These are phyloP conservation scores for Cyphomyrus plagiostoma DNA, from an alignment of 2,113 vertebrate genomes.

Conservation along the genomic window DNA sequence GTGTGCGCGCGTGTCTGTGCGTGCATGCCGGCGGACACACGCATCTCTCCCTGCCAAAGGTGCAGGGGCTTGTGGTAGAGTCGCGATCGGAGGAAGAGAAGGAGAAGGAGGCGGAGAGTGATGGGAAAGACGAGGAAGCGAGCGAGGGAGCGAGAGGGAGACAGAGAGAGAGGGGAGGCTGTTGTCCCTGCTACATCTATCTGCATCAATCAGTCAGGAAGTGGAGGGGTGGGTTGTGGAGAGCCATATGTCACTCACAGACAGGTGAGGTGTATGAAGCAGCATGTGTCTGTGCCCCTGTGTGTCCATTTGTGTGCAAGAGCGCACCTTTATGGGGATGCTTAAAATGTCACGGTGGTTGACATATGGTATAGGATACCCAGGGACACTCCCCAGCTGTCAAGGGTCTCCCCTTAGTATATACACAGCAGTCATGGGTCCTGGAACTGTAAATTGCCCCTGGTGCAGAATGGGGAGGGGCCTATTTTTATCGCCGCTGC, in stretches of 20 bases:
- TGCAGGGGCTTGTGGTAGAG: slow-evolving; percentile 27
- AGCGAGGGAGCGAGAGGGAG: slow-evolving; percentile 6
- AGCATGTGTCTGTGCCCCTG: neutral
- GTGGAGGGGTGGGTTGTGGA: slow-evolving; percentile 37
- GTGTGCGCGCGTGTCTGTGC: neutral
- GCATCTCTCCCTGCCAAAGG: slow-evolving; percentile 20
- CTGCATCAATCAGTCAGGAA: slow-evolving; percentile 42
- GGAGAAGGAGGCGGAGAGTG: slow-evolving; percentile 9
- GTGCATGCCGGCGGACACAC: slow-evolving; percentile 20
- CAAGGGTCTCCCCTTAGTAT: neutral
- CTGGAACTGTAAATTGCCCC: neutral
- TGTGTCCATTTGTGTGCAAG: slow-evolving; percentile 4
- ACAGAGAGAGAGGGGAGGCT: slow-evolving; percentile 15
- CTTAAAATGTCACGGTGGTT: neutral
- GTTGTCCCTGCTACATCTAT: slow-evolving; percentile 33
- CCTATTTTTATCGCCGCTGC: neutral
- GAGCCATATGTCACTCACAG: slow-evolving; percentile 29
- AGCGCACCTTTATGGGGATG: neutral
- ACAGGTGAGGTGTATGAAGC: slow-evolving; percentile 27
- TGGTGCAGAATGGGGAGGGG: neutral
- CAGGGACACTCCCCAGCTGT: neutral
- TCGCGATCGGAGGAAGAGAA: slow-evolving; percentile 16
- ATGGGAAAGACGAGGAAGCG: slow-evolving; percentile 14
- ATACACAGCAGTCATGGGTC: neutral
- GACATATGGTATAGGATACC: neutral